Percentiles rank a stretch among this genome's conserved stretches.
phyloP scores from a whole-genome alignment of 2,888 invertebrate genomes.

The Euproctis similis region DNA sequence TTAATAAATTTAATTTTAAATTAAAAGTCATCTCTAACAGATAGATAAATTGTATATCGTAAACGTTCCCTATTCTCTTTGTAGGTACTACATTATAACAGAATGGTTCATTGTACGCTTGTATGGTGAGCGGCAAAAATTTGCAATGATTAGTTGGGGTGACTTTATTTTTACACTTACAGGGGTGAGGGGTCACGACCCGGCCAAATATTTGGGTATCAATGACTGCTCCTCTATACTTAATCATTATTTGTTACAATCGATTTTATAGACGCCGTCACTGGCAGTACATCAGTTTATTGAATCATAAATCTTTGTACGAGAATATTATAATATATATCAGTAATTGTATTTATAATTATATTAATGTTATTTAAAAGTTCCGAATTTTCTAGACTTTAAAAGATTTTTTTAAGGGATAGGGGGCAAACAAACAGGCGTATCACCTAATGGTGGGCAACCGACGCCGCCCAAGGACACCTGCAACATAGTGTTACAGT shows the following conservation, averaged over 20 bases:
- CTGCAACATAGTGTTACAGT: no score
- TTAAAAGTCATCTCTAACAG: no score
- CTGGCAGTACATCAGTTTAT: slow-evolving; percentile 1
- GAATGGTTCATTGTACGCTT: slow-evolving; percentile 24
- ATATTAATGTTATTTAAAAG: no score
- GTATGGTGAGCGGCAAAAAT: slow-evolving; percentile 44
- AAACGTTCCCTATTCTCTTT: slow-evolving; percentile 6
- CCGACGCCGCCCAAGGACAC: no score
- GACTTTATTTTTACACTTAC: slow-evolving; percentile 47
- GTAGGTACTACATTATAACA: slow-evolving; percentile 17
- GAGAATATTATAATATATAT: no score
- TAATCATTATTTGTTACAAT: slow-evolving; percentile 22
- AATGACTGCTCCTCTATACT: slow-evolving; percentile 23
- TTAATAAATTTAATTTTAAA: no score
- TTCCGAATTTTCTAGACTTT: no score
- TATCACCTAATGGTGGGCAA: no score
- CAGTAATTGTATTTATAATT: no score
- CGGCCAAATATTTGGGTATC: slow-evolving; percentile 48
- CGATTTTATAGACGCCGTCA: slow-evolving; percentile 7
- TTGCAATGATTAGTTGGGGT: slow-evolving; percentile 54
- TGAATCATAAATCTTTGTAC: background rate
- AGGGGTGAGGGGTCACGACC: slow-evolving; percentile 48
- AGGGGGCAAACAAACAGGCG: no score
- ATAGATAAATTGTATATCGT: no score
- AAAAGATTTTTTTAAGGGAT: no score